A percentile compares a stretch with the other conserved stretches of the same genome.
phyloP scores from a whole-genome alignment of 2,888 invertebrate species.

The Cyclophora punctaria region DNA sequence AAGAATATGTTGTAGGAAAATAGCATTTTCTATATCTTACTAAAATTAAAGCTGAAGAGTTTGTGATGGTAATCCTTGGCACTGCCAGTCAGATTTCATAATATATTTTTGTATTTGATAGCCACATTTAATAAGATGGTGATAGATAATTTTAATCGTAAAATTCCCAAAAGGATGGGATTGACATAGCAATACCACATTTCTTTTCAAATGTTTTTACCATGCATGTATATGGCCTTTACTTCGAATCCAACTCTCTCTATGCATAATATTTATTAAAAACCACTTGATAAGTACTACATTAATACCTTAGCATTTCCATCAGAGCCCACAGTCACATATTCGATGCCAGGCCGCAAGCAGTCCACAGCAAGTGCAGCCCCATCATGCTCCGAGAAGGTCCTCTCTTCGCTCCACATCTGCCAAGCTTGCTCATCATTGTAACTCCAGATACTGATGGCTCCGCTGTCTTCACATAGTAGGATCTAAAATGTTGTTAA shows the following conservation, averaged over 20 bases:
- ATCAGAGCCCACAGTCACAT: conserved; percentile 65
- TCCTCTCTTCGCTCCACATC: conserved; percentile 45
- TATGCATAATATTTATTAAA: not conserved
- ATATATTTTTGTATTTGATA: no score
- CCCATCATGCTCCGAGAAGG: conserved; percentile 62
- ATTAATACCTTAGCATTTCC: conserved; percentile 57
- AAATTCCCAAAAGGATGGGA: no score
- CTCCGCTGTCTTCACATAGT: conserved; percentile 62
- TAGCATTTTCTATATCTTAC: no score
- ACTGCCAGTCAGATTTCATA: no score
- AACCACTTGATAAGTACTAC: not conserved
- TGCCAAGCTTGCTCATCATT: conserved; percentile 43
- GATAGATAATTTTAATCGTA: no score
- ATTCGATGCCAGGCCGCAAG: conserved; percentile 41
- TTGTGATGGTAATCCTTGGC: no score
- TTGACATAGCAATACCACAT: no score
- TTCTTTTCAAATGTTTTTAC: no score
- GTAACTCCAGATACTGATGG: conserved; percentile 51
- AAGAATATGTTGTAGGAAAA: no score
- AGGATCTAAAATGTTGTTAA: conserved; percentile 38
- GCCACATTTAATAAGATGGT: no score
- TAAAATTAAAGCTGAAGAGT: no score
- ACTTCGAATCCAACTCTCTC: not conserved
- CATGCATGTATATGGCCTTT: no score
- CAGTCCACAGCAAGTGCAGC: conserved; percentile 50